Base-by-base conservation (phyloP, 2,113 vertebrate species). In the Suricata suricatta region DNA sequence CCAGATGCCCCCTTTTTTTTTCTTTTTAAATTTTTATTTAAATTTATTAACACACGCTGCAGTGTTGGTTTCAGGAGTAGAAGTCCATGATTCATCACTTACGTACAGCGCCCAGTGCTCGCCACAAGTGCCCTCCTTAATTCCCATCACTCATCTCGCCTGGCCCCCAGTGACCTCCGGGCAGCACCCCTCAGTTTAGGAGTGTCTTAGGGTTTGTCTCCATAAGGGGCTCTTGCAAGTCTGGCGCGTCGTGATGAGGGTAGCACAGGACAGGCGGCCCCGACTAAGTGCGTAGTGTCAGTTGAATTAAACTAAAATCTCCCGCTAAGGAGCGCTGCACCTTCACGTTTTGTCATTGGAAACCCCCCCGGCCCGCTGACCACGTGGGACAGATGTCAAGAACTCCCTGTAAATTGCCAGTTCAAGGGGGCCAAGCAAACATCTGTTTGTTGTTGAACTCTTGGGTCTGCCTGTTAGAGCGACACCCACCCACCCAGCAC, bases 171-270 rank as follows among this genome's bases (percentile, higher is more conserved):
- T 21, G 21, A 60, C 57, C 21, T 60, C 57, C 57, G 21, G 23
- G 15, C 52, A 60, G 57, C 21, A 60, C 57, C 57, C 57, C 21
- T 60, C 21, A 23, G 57, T 60, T 23, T 60, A 60, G 57, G 57
- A 60, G 57, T 60, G 7, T 60, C 57, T 60, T 60, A 3, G 8
- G 57, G 57, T 60, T 23, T 60, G 57, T 60, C 23, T 60, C 57
- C 57, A 60, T 9, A 9, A 19, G 57, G 8, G 21, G 23, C 57
- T 52, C 35, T 16, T 15, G 74, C 60, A 63, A 7, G 44, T 23
- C 12, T 14, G 7, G 27, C 0, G 0, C 21, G 2, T n/a, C 38
- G 0, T 25, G 38, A 69, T 13, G 44, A 86, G 38, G 15, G 17
- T 13, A 29, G 31, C 79, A 12, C 50, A 25, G 77, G 3, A 19